Evolutionary conservation across 2,113 vertebrate genomes (phyloP).

Genomic region (Talpa occidentalis): DNA sequence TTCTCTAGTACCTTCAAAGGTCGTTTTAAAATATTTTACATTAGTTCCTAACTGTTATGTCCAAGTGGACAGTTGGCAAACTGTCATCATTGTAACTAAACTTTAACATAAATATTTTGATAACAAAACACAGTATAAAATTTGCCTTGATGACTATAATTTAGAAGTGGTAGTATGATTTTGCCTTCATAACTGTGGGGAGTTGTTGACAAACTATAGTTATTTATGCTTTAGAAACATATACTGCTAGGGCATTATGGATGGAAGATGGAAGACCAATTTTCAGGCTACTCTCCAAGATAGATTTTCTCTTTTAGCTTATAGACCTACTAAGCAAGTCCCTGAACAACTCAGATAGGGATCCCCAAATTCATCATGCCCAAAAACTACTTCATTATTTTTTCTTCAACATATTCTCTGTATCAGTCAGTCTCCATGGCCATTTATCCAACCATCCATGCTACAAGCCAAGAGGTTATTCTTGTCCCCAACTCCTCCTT

Average conservation of each 20-base stretch:
- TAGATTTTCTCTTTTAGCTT: background rate
- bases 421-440: background rate
- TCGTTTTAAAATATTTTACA: slow-evolving; percentile 13
- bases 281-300: background rate
- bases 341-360: background rate
- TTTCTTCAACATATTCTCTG: background rate
- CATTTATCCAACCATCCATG: background rate
- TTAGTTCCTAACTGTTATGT: background rate
- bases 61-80: background rate
- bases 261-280: background rate
- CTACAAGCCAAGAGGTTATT: background rate
- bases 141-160: background rate
- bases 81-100: background rate
- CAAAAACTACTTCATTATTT: background rate
- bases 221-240: background rate
- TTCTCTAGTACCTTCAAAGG: background rate
- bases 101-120: background rate
- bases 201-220: background rate
- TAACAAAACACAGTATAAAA: background rate
- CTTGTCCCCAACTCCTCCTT: background rate
- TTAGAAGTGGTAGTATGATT: background rate
- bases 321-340: background rate
- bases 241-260: background rate
- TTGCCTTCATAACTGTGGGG: background rate
- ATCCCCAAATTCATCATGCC: background rate